Evolutionary conservation across 2,888 invertebrate genomes (phyloP).

Genomic region (Alsophila aescularia): DNA sequence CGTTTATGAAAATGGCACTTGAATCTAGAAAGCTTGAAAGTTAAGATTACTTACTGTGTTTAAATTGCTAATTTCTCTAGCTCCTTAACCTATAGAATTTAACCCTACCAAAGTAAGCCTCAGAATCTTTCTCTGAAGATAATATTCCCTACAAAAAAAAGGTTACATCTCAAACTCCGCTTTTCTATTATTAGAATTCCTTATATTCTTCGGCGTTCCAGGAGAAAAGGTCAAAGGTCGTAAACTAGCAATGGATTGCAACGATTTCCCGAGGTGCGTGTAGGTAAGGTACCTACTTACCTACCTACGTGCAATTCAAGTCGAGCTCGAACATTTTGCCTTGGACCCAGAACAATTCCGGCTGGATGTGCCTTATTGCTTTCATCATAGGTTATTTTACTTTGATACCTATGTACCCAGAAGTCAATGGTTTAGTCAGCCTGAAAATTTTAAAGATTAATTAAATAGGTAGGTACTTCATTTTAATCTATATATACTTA

Average conservation of each 20-base stretch:
- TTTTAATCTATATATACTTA: no score
- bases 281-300: background rate
- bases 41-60: no score
- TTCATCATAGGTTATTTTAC: background rate
- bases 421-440: no score
- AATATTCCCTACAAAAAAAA: background rate
- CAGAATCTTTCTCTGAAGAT: background rate
- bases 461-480: no score
- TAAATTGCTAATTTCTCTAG: no score
- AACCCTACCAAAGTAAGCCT: no score
- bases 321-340: conserved; percentile 1
- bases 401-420: no score
- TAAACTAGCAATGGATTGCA: conserved; percentile 27
- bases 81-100: no score
- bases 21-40: no score
- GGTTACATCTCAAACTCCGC: background rate
- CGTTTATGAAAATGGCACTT: no score
- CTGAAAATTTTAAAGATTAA: no score
- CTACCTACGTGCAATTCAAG: no score
- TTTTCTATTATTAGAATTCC: conserved; percentile 15
- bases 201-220: conserved; percentile 2
- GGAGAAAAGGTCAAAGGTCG: conserved; percentile 21
- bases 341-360: background rate
- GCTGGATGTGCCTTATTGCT: background rate
- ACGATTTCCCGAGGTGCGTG: conserved; percentile 27